These are phyloP conservation scores for Pollenia angustigena DNA, from an alignment of 2,888 invertebrate species.

Conservation along the genomic window DNA sequence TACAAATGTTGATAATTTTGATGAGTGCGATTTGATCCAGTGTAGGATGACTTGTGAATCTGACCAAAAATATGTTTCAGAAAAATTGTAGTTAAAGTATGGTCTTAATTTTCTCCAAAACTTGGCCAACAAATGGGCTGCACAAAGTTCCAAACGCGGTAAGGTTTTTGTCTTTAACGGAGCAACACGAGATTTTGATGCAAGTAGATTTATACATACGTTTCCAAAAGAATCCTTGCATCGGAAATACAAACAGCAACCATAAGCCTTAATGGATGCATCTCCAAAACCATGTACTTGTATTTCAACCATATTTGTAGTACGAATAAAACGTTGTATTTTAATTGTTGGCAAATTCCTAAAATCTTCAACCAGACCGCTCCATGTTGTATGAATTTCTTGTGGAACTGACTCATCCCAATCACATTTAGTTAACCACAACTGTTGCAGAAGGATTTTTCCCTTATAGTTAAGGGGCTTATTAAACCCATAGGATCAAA, in stretches of 20 bases:
- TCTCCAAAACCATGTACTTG: background rate
- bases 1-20: slow-evolving; percentile 57
- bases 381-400: slow-evolving; percentile 39
- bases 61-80: slow-evolving; percentile 49
- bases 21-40: slow-evolving; percentile 64
- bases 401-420: slow-evolving; percentile 56
- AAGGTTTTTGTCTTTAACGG: slow-evolving; percentile 70
- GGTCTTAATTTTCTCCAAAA: slow-evolving; percentile 41
- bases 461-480: slow-evolving; percentile 43
- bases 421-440: slow-evolving; percentile 43
- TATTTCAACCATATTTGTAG: background rate
- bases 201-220: slow-evolving; percentile 42
- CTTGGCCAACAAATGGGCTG: too few species aligned
- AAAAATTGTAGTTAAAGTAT: background rate
- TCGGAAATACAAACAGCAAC: background rate
- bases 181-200: slow-evolving; percentile 68
- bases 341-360: background rate
- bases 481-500: slow-evolving; percentile 55
- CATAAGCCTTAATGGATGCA: background rate
- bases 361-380: slow-evolving; percentile 10
- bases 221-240: slow-evolving; percentile 5
- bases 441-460: slow-evolving; percentile 42
- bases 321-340: background rate
- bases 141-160: slow-evolving; percentile 67
- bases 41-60: slow-evolving; percentile 65